These are phyloP conservation scores for Actinemys pallida DNA, from an alignment of 2,113 vertebrate genomes.

Conservation along the genomic window DNA sequence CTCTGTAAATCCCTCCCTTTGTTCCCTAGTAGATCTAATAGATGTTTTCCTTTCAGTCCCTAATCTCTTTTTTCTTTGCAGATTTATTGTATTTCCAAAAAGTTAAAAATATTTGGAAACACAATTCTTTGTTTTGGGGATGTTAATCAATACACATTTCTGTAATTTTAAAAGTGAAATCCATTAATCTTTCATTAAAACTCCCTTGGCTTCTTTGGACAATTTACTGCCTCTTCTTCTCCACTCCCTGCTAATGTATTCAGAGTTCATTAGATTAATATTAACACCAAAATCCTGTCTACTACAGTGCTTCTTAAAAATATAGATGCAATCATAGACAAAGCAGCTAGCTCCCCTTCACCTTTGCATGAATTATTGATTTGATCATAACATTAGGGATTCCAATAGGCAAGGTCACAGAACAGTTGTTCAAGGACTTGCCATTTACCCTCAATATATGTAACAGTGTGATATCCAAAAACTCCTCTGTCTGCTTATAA, in stretches of 20 bases:
- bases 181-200: not conserved
- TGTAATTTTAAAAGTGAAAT: not conserved
- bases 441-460: not conserved
- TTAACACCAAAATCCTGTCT: constrained; percentile 5
- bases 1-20: not conserved
- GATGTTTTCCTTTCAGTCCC: not conserved
- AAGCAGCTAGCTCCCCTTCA: not conserved
- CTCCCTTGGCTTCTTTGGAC: fast-evolving
- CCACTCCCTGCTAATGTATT: not conserved
- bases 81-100: not conserved
- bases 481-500: not conserved
- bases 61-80: constrained; percentile 1
- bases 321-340: not conserved
- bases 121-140: not conserved
- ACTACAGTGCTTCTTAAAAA: not conserved
- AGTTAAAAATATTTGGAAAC: not conserved
- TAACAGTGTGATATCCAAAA: not conserved
- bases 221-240: not conserved
- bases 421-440: constrained; percentile 11
- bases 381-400: constrained; percentile 6
- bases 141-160: not conserved
- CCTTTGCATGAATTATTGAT: not conserved
- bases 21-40: not conserved
- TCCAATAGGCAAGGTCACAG: not conserved
- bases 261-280: not conserved